Base-by-base conservation (phyloP, 2,888 invertebrate genomes). In the Lottia gigantea region DNA sequence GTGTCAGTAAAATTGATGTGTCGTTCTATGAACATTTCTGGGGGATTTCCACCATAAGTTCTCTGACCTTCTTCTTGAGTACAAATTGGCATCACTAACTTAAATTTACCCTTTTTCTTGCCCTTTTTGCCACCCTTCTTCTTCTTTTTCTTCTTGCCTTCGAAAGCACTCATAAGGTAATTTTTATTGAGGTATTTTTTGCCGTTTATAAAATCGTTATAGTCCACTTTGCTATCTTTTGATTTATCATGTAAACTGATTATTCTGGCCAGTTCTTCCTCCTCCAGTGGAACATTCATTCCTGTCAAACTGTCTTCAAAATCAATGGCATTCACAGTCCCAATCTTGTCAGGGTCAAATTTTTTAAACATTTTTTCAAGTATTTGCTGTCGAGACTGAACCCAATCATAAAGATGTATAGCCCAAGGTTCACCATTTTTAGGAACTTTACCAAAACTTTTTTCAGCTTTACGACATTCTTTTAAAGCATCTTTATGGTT, bases 121-220 rank as follows among this genome's bases (percentile, higher is more conserved):
- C 83, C 83, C 62, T 81, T 79, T 64, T 82, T 82, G 40, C 83
- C 84, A 64, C 82, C 83, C 68, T 83, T 83, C 74, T 86, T 87
- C 73, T 86, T 86, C 75, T 88, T 89, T 74, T 89, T 89, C 78
- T 83, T 85, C 74, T 89, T 89, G 14, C 83, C 86, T 71, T 88
- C 87, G 78, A 87, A 89, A 25, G 88, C 85, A 77, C 82, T 82
- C 83, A 86, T 83, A 46, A 87, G 76, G 76, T 83, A 88, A 73
- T 83, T 84, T 78, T 88, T 88, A 75, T 88, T 87, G 47, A 89
- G 80, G 80, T 86, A 89, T 73, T 88, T 88, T 74, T 88, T 89
- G 15, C 86, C 88, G 12, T 75, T 68, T 15, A 88, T 71, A 75
- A 89, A 88, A 62, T 88, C 86, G 71, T 81, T 82, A 76, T 85